These are phyloP conservation scores for Harlomillsia oculata DNA, from an alignment of 1,140 invertebrate species.

Conservation along the genomic window DNA sequence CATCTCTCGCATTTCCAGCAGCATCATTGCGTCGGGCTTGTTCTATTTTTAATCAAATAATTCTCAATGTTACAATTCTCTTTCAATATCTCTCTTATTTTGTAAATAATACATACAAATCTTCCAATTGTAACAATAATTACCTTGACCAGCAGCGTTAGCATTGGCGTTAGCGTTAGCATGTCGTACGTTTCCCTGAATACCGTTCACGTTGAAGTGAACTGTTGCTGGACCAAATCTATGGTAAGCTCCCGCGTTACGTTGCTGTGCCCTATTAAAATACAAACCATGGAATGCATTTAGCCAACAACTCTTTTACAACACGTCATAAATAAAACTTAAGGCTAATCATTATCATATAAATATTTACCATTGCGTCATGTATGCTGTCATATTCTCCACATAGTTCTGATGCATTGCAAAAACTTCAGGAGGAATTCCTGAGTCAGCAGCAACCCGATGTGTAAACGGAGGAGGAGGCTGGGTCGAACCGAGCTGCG, in stretches of 20 bases:
- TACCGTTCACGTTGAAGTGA: too few species aligned
- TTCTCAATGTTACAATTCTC: too few species aligned
- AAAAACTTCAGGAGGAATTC: slow-evolving; percentile 27
- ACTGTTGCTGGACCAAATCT: too few species aligned
- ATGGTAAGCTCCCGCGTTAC: too few species aligned
- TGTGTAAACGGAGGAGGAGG: not conserved
- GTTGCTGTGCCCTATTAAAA: too few species aligned
- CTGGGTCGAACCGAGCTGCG: not conserved
- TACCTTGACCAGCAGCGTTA: too few species aligned
- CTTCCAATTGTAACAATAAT: too few species aligned
- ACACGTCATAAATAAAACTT: not conserved
- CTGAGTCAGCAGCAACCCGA: not conserved
- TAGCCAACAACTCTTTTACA: not conserved
- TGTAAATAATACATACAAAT: too few species aligned
- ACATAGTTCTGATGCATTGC: slow-evolving; percentile 32
- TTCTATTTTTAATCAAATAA: too few species aligned
- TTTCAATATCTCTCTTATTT: too few species aligned
- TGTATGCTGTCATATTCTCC: slow-evolving; percentile 30
- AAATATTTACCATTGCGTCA: slow-evolving; percentile 28
- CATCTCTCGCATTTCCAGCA: slow-evolving; percentile 10
- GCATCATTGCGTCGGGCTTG: slow-evolving; percentile 9
- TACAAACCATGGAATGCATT: not conserved
- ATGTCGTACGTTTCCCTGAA: too few species aligned
- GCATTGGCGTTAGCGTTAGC: too few species aligned
- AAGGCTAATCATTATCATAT: not conserved